Conservation (phyloP, 2,113 vertebrate species). For the Strix uralensis region DNA sequence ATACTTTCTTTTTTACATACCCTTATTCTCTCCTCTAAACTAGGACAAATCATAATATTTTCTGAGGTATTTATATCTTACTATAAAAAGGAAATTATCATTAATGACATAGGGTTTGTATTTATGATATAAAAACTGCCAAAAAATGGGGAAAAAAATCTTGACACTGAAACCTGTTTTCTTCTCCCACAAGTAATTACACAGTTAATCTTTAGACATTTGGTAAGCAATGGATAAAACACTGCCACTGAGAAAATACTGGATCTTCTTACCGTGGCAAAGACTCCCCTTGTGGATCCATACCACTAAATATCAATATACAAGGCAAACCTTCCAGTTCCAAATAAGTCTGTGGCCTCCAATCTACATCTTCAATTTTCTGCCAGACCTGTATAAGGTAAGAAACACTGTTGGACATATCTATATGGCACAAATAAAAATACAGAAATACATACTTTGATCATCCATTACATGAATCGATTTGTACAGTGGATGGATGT, state of each 20-base stretch:
- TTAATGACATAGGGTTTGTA: neutral
- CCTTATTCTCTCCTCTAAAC: neutral
- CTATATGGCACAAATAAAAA: neutral
- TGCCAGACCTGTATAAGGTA: constrained; percentile 83
- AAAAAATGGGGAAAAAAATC: neutral
- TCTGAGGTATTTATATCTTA: neutral
- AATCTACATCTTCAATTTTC: constrained; percentile 89
- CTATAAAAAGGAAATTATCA: neutral
- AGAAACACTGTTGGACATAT: neutral
- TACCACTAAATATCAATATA: constrained; percentile 92
- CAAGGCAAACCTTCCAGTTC: constrained; percentile 95
- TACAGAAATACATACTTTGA: neutral
- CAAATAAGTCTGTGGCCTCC: constrained; percentile 91
- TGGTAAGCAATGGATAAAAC: neutral
- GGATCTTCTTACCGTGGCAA: constrained; percentile 82
- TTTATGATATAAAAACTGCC: neutral
- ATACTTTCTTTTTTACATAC: neutral
- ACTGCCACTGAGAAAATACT: neutral
- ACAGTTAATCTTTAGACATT: neutral
- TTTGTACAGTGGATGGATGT: neutral
- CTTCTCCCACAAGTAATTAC: neutral
- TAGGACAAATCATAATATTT: neutral
- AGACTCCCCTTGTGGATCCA: constrained; percentile 92
- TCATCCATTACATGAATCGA: neutral
- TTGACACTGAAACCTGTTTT: neutral